Evolutionary conservation across 2,888 invertebrate species (phyloP).

Genomic region (Cataglyphis livida): DNA sequence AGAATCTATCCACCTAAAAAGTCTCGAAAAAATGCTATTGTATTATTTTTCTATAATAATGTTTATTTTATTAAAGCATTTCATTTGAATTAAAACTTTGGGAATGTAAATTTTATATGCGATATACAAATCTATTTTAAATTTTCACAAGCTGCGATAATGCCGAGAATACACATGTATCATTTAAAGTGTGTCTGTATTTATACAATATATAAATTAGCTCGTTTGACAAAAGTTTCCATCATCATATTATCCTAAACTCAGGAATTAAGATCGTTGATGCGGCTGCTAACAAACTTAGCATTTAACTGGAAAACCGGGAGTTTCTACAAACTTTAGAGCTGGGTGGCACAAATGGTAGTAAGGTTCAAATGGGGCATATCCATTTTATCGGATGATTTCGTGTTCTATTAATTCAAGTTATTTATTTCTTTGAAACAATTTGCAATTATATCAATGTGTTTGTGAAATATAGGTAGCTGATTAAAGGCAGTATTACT

Average conservation of each 20-base stretch:
- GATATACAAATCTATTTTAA: background rate
- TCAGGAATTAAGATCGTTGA: background rate
- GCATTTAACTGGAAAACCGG: background rate
- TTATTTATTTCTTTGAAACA: background rate
- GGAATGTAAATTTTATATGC: background rate
- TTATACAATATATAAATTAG: background rate
- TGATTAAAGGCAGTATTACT: too few relatives aligned
- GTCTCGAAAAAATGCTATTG: background rate
- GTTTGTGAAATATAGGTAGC: too few relatives aligned
- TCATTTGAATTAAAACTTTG: background rate
- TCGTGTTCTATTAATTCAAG: background rate
- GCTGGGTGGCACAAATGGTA: background rate
- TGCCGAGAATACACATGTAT: background rate
- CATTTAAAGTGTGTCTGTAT: background rate
- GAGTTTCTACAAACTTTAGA: background rate
- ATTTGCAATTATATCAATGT: background rate
- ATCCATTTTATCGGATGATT: conserved; percentile 1
- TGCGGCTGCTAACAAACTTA: background rate
- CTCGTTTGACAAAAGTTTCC: background rate
- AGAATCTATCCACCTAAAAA: background rate
- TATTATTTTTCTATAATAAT: too few relatives aligned
- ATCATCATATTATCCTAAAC: background rate
- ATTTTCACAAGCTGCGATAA: background rate
- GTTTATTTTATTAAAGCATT: background rate
- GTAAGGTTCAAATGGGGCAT: background rate